These are phyloP conservation scores for Enteromius unitaeniatus DNA, from an alignment of 2,797 vertebrate species.

Conservation along the genomic window DNA sequence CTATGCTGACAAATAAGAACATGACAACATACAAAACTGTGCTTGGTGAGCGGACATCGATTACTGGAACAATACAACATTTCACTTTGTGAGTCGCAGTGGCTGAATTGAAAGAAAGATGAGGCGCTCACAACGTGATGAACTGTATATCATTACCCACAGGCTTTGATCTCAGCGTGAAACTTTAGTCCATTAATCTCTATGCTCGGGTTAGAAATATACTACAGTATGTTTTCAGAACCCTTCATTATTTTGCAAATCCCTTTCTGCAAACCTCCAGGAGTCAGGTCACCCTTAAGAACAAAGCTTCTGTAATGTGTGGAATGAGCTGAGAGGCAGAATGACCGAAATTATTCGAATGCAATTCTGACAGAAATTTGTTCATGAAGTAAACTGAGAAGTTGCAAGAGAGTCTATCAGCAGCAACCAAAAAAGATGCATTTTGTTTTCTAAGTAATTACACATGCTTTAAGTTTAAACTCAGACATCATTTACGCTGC, in stretches of 20 bases:
- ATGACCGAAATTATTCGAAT: background rate
- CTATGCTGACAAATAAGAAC: constrained; percentile 18
- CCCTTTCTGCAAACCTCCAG: constrained; percentile 39
- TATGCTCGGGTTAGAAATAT: constrained; percentile 33
- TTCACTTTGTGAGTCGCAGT: background rate
- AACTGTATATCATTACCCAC: constrained; percentile 61
- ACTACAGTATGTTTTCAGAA: constrained; percentile 62
- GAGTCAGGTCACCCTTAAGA: constrained; percentile 26
- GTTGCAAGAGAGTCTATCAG: background rate
- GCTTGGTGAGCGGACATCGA: constrained; percentile 19
- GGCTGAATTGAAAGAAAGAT: constrained; percentile 31
- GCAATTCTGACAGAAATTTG: background rate
- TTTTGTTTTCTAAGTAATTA: background rate
- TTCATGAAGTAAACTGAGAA: background rate
- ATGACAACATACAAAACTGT: background rate
- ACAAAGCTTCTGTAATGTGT: background rate
- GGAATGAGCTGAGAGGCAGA: background rate
- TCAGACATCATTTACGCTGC: constrained; percentile 2
- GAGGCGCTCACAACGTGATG: constrained; percentile 59
- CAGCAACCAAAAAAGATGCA: background rate
- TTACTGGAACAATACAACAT: background rate
- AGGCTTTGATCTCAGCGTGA: constrained; percentile 73
- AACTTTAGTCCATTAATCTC: constrained; percentile 45
- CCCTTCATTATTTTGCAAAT: constrained; percentile 65
- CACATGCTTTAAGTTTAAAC: background rate